phyloP scores from a whole-genome alignment of 2,888 invertebrate genomes.

The Strigamia transsilvanica region DNA sequence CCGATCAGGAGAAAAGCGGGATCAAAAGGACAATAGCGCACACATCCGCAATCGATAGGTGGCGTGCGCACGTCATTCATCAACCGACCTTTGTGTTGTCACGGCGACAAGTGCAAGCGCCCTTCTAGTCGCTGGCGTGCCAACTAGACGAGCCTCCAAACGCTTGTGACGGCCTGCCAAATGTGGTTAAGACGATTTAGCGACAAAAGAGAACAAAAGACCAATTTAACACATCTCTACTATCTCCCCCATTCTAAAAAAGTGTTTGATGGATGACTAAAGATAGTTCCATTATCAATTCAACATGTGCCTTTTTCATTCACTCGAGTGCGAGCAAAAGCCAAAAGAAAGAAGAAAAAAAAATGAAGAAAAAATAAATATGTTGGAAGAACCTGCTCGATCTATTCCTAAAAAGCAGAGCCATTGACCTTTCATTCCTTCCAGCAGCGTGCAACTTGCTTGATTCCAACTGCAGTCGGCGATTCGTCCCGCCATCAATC shows the following conservation, averaged over 20 bases:
- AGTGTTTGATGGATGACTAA: neutral
- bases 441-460: neutral
- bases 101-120: conserved; percentile 21
- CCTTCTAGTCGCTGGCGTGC: neutral
- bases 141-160: neutral
- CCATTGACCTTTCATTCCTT: neutral
- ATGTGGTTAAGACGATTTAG: conserved; percentile 12
- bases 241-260: neutral
- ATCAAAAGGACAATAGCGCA: conserved; percentile 32
- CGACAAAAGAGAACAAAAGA: conserved; percentile 8
- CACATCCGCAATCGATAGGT: conserved; percentile 38
- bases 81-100: conserved; percentile 24
- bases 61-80: conserved; percentile 31
- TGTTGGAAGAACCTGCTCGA: neutral
- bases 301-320: neutral
- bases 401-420: neutral
- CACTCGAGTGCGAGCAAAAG: neutral
- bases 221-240: conserved; percentile 2
- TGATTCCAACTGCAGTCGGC: neutral
- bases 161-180: conserved; percentile 22
- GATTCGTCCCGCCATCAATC: conserved; percentile 13
- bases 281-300: neutral
- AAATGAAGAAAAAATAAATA: no score
- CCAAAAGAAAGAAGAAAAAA: no score
- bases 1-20: conserved; percentile 17